Evolutionary conservation across 2,113 vertebrate species (phyloP).

Genomic region (Manacus vitellinus): DNA sequence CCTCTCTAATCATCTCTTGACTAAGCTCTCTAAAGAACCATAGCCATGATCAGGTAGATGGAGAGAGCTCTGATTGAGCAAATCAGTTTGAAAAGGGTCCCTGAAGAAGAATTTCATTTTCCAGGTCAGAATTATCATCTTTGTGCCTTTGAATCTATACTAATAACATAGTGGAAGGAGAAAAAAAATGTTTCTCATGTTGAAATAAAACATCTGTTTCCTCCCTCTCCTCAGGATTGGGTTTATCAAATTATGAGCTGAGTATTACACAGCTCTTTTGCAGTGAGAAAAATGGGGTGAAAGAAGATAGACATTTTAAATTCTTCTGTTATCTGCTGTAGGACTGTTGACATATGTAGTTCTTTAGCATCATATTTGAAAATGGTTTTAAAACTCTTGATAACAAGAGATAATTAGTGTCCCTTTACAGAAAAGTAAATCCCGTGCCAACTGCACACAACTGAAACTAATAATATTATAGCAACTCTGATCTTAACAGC

Average conservation of each 20-base stretch:
- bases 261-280: not conserved
- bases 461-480: not conserved
- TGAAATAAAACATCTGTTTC: slow-evolving; percentile 22
- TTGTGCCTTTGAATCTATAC: slow-evolving; percentile 43
- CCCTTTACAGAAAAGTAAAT: slow-evolving; percentile 3
- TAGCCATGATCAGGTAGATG: slow-evolving; percentile 1
- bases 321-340: not conserved
- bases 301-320: not conserved
- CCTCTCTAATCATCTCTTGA: slow-evolving; percentile 41
- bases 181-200: not conserved
- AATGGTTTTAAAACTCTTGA: not conserved
- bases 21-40: not conserved
- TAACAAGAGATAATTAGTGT: not conserved
- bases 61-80: slow-evolving; percentile 14
- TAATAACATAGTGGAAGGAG: slow-evolving; percentile 7
- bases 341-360: not conserved
- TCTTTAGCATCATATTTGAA: slow-evolving; percentile 15
- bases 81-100: slow-evolving; percentile 22
- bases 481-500: not conserved
- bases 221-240: not conserved
- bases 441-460: not conserved
- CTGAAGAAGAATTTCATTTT: slow-evolving; percentile 45
- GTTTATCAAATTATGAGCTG: slow-evolving; percentile 2
- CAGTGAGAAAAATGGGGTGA: not conserved
- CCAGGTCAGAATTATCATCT: slow-evolving; percentile 8